Conservation (phyloP, 2,113 vertebrate species). For the Chloebia gouldiae region DNA sequence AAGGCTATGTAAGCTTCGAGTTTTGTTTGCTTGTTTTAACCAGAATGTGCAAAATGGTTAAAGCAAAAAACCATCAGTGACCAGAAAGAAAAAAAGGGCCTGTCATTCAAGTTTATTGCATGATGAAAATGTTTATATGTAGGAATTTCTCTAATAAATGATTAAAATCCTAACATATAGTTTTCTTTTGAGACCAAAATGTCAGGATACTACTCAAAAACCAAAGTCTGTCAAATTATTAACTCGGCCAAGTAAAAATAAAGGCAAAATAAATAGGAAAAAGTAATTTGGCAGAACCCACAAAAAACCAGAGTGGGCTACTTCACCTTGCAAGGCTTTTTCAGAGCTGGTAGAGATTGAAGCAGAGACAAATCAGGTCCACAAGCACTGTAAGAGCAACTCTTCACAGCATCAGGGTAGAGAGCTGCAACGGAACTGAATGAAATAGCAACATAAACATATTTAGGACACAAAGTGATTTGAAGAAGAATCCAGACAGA, state of each 20-base stretch:
- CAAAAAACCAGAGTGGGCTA: rapidly evolving
- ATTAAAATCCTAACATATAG: background rate
- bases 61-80: background rate
- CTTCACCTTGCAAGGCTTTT: background rate
- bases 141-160: background rate
- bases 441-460: background rate
- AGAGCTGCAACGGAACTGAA: background rate
- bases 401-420: background rate
- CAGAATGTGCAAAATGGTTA: background rate
- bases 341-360: background rate
- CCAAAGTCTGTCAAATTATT: background rate
- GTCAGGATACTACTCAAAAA: background rate
- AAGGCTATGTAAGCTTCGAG: background rate
- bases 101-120: background rate
- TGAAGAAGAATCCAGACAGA: background rate
- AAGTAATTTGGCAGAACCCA: background rate
- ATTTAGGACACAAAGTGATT: background rate
- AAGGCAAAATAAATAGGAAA: background rate
- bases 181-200: background rate
- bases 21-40: background rate
- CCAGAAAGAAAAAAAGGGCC: background rate
- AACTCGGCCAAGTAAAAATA: background rate
- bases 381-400: background rate
- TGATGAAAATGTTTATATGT: background rate
- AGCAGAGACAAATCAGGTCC: background rate